Base-by-base conservation (phyloP, 2,797 vertebrate species). In the Taenioides sp. region DNA sequence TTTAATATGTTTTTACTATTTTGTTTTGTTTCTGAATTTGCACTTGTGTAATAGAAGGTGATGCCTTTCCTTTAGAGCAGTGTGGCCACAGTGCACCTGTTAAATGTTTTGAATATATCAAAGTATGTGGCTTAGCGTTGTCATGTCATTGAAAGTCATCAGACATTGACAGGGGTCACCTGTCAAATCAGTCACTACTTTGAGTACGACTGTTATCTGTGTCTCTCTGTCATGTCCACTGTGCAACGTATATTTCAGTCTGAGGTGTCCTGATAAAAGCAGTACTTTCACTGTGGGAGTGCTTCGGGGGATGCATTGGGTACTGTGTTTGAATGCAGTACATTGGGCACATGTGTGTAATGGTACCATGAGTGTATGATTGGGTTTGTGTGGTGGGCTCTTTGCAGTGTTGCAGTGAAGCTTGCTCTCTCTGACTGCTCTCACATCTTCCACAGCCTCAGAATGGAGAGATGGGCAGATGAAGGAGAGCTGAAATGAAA, bases 401-500 rank as follows among this genome's bases (percentile, higher is more conserved):
- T 47, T 25, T 47, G 63, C 63, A 23, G 67, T 23, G 65, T 52
- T 34, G 23, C 55, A 66, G 73, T 49, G 62, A 58, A 69, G 62
- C n/a, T 20, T 43, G 62, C 4, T 34, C 31, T 20, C 34, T 64
- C 37, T 17, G n/a, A 64, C 40, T 47, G 40, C 40, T 27, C 23
- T 65, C 22, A 49, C 14, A 64, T 47, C 40, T 64, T 64, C 34
- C 23, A 65, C 63, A 49, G 63, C 40, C 37, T 25, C 62, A 22
- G 2, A 55, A 74, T 43, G 4, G 61, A 67, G 73, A 71, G 73
- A 62, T 70, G 67, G 71, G 59, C 67, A 77, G 81, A 79, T 72
- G 74, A 80, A 70, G 65, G 57, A 67, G 50, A 78, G 73, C 75
- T 73, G 59, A 72, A 79, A 76, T 69, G 66, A 82, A 78, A 75